Conservation (phyloP, 2,888 invertebrate species). For the Ornithoptera alexandrae region DNA sequence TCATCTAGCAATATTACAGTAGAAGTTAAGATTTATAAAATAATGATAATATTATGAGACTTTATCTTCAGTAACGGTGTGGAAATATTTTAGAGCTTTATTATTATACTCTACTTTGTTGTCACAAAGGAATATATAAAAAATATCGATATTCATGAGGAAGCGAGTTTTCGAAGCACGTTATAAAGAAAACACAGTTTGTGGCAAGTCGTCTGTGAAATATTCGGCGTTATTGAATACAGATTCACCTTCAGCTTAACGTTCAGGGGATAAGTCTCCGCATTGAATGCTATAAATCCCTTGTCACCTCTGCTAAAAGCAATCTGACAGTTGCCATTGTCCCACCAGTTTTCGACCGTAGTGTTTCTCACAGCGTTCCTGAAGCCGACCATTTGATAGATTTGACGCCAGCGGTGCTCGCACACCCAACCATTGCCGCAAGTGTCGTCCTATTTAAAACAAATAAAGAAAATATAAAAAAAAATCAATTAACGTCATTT, state of each 20-base stretch:
- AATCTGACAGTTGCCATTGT: constrained; percentile 88
- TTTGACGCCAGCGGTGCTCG: constrained; percentile 90
- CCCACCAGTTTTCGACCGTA: constrained; percentile 84
- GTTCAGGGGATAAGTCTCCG: constrained; percentile 79
- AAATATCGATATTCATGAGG: background rate
- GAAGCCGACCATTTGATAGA: constrained; percentile 88
- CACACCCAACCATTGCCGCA: constrained; percentile 89
- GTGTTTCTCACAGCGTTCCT: constrained; percentile 82
- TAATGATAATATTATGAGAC: too few relatives aligned
- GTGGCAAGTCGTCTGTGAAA: background rate
- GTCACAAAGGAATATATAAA: background rate
- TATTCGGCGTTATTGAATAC: constrained; percentile 11
- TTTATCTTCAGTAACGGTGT: background rate
- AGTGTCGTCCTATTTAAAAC: constrained; percentile 69
- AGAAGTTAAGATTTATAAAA: too few relatives aligned
- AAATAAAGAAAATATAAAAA: too few relatives aligned
- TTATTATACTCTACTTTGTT: background rate
- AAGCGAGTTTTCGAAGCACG: background rate
- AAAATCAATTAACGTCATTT: too few relatives aligned
- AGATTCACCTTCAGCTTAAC: constrained; percentile 73
- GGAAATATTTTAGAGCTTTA: background rate
- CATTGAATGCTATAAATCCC: constrained; percentile 88
- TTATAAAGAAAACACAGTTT: constrained; percentile 10
- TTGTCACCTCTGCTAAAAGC: constrained; percentile 87
- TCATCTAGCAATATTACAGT: too few relatives aligned